Conservation (phyloP, 1,140 invertebrate genomes). For the Platyscapa corneri region DNA sequence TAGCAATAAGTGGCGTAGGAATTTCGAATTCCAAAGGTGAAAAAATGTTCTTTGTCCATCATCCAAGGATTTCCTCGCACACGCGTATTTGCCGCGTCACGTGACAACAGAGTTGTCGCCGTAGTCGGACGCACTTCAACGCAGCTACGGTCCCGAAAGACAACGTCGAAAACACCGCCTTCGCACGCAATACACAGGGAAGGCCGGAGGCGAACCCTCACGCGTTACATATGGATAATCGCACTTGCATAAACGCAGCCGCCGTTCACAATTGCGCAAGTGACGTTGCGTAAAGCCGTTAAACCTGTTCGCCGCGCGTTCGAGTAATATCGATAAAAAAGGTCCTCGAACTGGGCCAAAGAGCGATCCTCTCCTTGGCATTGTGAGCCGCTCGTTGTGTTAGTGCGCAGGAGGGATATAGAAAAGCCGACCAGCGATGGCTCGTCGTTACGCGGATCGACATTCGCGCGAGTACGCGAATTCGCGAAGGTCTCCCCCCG, state of each 20-base stretch:
- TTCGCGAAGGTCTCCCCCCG: not conserved
- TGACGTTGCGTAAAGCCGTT: not conserved
- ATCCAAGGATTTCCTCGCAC: not conserved
- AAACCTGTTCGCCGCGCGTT: not conserved
- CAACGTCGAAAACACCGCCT: too few species aligned
- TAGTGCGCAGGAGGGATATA: too few species aligned
- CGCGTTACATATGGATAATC: too few species aligned
- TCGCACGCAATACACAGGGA: too few species aligned
- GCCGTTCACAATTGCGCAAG: not conserved
- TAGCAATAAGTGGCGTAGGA: not conserved
- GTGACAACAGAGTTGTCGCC: not conserved
- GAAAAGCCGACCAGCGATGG: not conserved
- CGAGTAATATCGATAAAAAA: not conserved
- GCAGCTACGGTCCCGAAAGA: too few species aligned
- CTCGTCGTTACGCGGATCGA: not conserved
- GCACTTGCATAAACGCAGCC: not conserved
- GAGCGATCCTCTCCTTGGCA: conserved; percentile 1
- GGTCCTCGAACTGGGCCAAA: not conserved
- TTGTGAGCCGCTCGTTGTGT: not conserved
- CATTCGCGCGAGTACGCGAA: not conserved
- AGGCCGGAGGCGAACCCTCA: not conserved
- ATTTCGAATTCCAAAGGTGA: not conserved
- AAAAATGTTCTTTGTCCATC: not conserved
- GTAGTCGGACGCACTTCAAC: not conserved
- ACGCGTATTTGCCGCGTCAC: not conserved